Evolutionary conservation across 2,113 vertebrate genomes (phyloP).

Genomic region (Phycodurus eques): DNA sequence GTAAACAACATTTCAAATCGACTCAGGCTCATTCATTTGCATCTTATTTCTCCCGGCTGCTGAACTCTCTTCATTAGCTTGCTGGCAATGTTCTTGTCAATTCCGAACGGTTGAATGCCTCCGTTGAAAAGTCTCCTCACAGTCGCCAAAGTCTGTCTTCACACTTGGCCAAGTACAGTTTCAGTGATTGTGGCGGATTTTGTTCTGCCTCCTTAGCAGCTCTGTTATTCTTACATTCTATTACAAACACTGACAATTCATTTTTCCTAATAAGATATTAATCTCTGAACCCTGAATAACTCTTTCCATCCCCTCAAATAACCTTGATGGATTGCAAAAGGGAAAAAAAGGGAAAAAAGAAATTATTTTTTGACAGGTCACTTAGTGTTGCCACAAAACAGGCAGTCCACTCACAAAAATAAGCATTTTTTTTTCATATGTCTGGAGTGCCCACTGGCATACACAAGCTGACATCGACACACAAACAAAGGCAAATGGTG

Average conservation of each 20-base stretch:
- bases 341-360: constrained; percentile 19
- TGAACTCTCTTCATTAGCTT: neutral
- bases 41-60: neutral
- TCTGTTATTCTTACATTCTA: constrained; percentile 19
- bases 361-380: constrained; percentile 31
- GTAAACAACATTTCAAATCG: neutral
- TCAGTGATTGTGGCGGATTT: neutral
- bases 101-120: neutral
- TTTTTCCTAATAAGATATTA: constrained; percentile 11
- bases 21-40: neutral
- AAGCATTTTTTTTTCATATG: constrained; percentile 30
- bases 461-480: constrained; percentile 2
- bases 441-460: constrained; percentile 5
- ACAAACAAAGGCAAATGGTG: constrained; percentile 11
- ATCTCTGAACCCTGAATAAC: constrained; percentile 12
- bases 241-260: neutral
- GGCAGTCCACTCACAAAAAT: constrained; percentile 23
- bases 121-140: neutral
- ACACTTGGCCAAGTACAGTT: neutral
- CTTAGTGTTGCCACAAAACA: constrained; percentile 33
- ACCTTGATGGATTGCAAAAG: constrained; percentile 2
- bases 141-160: neutral
- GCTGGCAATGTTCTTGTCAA: constrained; percentile 3
- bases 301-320: constrained; percentile 20
- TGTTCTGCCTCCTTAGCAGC: constrained; percentile 13